Conservation (phyloP, 1,140 invertebrate species). For the Frieseomelitta varia region DNA sequence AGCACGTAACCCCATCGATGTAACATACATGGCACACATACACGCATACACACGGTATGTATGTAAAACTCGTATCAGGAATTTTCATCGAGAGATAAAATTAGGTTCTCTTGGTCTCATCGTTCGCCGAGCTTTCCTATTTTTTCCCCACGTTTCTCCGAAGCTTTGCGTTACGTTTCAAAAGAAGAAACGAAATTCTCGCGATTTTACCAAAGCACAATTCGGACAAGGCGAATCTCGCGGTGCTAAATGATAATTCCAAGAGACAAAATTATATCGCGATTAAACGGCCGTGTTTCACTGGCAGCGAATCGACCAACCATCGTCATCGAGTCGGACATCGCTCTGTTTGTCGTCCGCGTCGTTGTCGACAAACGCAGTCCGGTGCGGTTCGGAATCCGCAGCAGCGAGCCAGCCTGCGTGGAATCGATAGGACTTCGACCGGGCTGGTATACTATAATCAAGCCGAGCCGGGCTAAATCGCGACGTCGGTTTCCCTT, state of each 20-base stretch:
- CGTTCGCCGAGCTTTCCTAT: background rate
- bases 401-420: too few relatives aligned
- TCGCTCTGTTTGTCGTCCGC: background rate
- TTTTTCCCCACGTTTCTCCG: background rate
- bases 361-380: too few relatives aligned
- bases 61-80: background rate
- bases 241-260: too few relatives aligned
- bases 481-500: background rate
- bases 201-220: too few relatives aligned
- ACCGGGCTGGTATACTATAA: background rate
- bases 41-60: too few relatives aligned
- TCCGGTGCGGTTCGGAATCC: too few relatives aligned
- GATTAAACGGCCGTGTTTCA: too few relatives aligned
- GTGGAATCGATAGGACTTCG: conserved; percentile 10
- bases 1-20: background rate
- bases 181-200: too few relatives aligned
- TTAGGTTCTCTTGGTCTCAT: background rate
- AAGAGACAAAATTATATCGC: too few relatives aligned
- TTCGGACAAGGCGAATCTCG: too few relatives aligned
- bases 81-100: background rate
- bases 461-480: background rate
- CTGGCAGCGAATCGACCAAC: too few relatives aligned
- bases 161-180: background rate
- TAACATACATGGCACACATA: background rate
- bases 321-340: background rate